Conservation (phyloP, 2,113 vertebrate species). For the Ursus arctos region DNA sequence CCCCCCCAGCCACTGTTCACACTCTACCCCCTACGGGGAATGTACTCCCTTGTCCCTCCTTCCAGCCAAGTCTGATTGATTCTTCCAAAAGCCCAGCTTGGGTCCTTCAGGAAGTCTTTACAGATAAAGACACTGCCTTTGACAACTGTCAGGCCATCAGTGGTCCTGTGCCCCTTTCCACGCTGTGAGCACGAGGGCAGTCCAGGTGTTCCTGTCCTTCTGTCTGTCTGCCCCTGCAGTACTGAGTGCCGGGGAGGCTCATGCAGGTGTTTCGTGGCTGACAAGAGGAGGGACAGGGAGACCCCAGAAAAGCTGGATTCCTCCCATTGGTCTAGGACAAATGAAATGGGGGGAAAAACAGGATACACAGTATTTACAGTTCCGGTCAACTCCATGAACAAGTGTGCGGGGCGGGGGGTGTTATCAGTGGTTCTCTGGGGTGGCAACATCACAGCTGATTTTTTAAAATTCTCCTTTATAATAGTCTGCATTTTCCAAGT, state of each 20-base stretch:
- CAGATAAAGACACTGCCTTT: neutral
- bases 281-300: neutral
- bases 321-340: neutral
- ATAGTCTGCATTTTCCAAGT: slow-evolving; percentile 49
- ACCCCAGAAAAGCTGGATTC: neutral
- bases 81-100: neutral
- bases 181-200: neutral
- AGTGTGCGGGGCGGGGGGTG: neutral
- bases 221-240: too few species aligned
- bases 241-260: rapidly evolving
- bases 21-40: neutral
- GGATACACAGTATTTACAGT: neutral
- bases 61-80: neutral
- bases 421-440: neutral
- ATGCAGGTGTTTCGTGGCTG: neutral
- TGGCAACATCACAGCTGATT: slow-evolving; percentile 4
- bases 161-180: neutral
- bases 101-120: neutral
- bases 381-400: neutral
- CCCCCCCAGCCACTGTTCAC: neutral
- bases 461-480: neutral
- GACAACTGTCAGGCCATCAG: neutral
- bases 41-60: neutral
- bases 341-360: neutral
- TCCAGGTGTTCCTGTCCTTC: neutral